Evolutionary conservation across 2,888 invertebrate species (phyloP), one percentile per base, ranked within the genome.

Genomic region (Calameuta idolon): DNA sequence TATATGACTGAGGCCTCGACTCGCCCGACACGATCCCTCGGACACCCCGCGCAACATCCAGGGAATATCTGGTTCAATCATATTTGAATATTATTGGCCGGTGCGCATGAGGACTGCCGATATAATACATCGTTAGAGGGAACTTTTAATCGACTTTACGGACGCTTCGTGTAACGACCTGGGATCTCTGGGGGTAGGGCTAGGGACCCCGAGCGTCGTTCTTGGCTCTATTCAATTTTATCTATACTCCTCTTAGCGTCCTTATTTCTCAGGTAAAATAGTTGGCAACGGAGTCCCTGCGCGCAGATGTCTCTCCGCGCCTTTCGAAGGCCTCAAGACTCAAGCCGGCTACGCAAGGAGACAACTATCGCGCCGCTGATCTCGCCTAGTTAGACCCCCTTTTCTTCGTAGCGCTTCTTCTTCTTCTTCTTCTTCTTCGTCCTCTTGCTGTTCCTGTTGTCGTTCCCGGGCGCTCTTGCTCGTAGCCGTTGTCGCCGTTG

Each of bases 331-430:
- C 34, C 76, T 69, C 76, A 40, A 15, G 40, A 15, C 40, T 40
- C 40, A 40, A 40, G 40, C 75, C 81, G 76, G 75, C 73, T 30
- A n/a, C 86, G 84, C 87, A 81, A 85, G 73, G 71, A n/a, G 85
- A 86, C 85, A 84, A 84, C 85, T 89, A 90, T 90, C 90, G 89
- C 81, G 82, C 78, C 82, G 84, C 81, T 85, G 87, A 90, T 90
- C 89, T 89, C 89, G 89, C 87, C 90, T 89, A 89, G 89, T 89
- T 89, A 89, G 87, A 84, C 85, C 85, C 82, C 81, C 79, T 79
- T 79, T 83, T 82, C 74, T 79, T 77, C 73, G 35, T 31, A 69
- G 73, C n/a, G 34, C 69, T 34, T n/a, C 15, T n/a, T 78, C 23
- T 37, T n/a, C 15, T n/a, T 78, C 23, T 37, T 37, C n/a, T n/a